These are phyloP conservation scores for Hemithea aestivaria DNA, from an alignment of 2,888 invertebrate genomes.

Conservation along the genomic window DNA sequence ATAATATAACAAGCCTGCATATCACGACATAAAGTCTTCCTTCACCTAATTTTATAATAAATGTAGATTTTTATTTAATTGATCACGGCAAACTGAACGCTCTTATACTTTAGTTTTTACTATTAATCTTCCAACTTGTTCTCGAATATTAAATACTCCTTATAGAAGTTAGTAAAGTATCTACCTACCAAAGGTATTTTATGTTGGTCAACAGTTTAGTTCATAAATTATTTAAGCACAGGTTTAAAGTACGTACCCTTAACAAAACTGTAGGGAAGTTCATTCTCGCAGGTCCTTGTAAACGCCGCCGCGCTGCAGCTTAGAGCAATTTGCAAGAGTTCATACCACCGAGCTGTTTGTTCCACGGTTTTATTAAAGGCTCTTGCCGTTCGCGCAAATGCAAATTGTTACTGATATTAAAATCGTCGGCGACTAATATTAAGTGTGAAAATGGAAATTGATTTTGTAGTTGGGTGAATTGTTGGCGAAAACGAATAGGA, in stretches of 20 bases:
- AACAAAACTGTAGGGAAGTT: constrained; percentile 54
- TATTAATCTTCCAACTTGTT: no score
- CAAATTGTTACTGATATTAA: constrained; percentile 62
- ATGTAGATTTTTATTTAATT: no score
- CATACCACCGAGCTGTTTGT: constrained; percentile 59
- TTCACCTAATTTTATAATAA: no score
- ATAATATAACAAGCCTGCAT: no score
- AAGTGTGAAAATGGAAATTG: constrained; percentile 22
- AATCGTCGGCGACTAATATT: constrained; percentile 31
- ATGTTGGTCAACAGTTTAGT: no score
- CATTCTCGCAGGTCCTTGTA: constrained; percentile 64
- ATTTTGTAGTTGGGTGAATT: neutral
- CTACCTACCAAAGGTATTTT: no score
- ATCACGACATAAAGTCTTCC: no score
- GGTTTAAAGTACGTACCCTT: constrained; percentile 38
- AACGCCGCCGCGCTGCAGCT: constrained; percentile 65
- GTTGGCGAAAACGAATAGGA: neutral
- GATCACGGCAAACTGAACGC: no score
- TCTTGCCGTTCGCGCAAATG: constrained; percentile 49
- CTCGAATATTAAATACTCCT: no score
- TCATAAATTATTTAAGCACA: no score
- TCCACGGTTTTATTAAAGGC: constrained; percentile 68
- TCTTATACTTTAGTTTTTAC: no score
- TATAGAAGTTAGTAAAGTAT: no score
- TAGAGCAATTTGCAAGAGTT: constrained; percentile 75